These are phyloP conservation scores for Fragum sueziense DNA, from an alignment of 2,888 invertebrate species.

Conservation along the genomic window DNA sequence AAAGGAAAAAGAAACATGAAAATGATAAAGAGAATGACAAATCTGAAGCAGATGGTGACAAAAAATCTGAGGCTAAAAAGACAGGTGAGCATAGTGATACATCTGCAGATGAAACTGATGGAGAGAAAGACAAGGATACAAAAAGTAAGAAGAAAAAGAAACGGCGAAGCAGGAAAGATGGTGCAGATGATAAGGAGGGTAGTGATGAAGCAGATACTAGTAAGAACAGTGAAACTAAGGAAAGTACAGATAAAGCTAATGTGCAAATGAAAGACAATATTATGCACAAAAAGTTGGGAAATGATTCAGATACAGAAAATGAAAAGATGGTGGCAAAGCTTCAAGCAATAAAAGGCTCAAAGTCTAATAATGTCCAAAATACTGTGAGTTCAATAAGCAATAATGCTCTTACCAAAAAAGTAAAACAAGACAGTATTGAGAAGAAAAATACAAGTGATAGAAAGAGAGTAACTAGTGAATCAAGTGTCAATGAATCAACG, in stretches of 20 bases:
- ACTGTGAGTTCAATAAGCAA: conserved; percentile 26
- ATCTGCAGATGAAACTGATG: conserved; percentile 56
- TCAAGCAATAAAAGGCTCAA: conserved; percentile 53
- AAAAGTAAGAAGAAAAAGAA: conserved; percentile 55
- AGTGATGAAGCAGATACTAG: conserved; percentile 47
- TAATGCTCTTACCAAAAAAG: conserved; percentile 57
- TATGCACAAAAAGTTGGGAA: conserved; percentile 38
- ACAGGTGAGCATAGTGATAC: conserved; percentile 40
- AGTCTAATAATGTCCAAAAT: conserved; percentile 31
- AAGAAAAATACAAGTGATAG: conserved; percentile 57
- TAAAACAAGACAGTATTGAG: conserved; percentile 47
- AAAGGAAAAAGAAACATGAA: conserved; percentile 59
- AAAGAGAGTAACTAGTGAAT: conserved; percentile 72
- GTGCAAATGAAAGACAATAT: conserved; percentile 27
- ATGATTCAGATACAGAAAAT: conserved; percentile 53
- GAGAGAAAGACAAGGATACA: conserved; percentile 47
- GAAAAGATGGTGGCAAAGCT: conserved; percentile 56
- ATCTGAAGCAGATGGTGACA: conserved; percentile 40
- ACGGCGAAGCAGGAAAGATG: conserved; percentile 44
- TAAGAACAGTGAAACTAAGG: conserved; percentile 37
- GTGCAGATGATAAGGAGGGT: conserved; percentile 40
- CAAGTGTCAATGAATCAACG: conserved; percentile 62
- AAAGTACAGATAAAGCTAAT: conserved; percentile 30
- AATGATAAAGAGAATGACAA: conserved; percentile 51
- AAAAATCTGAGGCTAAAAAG: conserved; percentile 42